phyloP scores from a whole-genome alignment of 2,797 vertebrate species.

The Enteromius afrohamiltoni region DNA sequence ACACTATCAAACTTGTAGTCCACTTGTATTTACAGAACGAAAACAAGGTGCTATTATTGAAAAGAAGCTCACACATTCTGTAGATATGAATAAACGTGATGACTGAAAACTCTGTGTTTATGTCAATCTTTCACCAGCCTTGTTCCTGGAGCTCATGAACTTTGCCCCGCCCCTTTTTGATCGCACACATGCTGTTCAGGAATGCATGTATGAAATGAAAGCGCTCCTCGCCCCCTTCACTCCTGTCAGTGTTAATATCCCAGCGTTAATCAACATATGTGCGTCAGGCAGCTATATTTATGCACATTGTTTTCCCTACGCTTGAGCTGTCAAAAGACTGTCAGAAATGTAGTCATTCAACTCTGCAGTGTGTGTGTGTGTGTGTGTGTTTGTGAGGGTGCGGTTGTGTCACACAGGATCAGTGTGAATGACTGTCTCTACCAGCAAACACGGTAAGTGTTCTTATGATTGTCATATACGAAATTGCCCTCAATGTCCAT shows the following conservation, averaged over 20 bases:
- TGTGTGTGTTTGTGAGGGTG: conserved; percentile 41
- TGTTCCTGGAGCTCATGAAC: conserved; percentile 4
- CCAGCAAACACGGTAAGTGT: conserved; percentile 55
- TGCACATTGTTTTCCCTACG: conserved; percentile 25
- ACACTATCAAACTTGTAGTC: background rate
- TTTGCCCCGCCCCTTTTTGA: conserved; percentile 39
- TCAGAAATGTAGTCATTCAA: conserved; percentile 54
- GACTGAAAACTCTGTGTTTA: conserved; percentile 17
- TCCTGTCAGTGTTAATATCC: background rate
- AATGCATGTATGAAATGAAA: conserved; percentile 39
- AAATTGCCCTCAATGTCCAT: conserved; percentile 7
- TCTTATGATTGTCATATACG: background rate
- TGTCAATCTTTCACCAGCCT: conserved; percentile 14
- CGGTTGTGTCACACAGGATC: conserved; percentile 44
- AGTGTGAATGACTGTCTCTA: conserved; percentile 42
- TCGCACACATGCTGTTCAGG: conserved; percentile 41
- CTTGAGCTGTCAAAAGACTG: conserved; percentile 30
- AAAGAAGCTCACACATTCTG: background rate
- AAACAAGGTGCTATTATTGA: background rate
- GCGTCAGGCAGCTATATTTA: conserved; percentile 38
- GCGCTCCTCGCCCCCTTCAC: background rate
- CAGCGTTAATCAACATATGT: conserved; percentile 11
- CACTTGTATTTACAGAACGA: background rate
- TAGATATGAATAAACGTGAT: conserved; percentile 26
- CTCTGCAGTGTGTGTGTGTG: conserved; percentile 13